Evolutionary conservation across 2,113 vertebrate genomes (phyloP).

Genomic region (Grantiella picta): DNA sequence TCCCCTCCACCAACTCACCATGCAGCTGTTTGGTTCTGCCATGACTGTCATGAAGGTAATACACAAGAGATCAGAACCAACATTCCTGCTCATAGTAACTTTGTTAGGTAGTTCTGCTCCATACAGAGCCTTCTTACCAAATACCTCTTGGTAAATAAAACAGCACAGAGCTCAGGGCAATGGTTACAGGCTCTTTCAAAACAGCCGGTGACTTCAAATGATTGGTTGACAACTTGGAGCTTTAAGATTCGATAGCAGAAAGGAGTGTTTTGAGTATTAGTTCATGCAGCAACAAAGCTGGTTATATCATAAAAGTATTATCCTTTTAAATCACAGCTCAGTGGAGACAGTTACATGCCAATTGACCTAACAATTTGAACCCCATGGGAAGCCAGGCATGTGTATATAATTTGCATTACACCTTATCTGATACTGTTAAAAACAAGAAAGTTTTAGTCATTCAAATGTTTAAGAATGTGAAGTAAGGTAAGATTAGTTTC

Average conservation of each 20-base stretch:
- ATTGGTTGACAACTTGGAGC: neutral
- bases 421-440: neutral
- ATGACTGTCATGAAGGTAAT: neutral
- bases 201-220: neutral
- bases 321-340: constrained; percentile 2
- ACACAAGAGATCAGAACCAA: no score
- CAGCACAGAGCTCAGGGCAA: neutral
- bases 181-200: neutral
- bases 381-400: neutral
- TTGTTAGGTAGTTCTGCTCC: neutral
- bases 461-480: neutral
- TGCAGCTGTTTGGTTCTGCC: neutral
- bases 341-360: neutral
- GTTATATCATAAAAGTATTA: constrained; percentile 8
- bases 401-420: neutral
- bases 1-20: neutral
- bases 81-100: neutral
- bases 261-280: neutral
- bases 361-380: neutral
- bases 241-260: neutral
- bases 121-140: neutral
- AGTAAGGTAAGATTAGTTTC: neutral
- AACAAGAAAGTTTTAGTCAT: neutral
- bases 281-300: neutral
- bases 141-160: neutral